phyloP scores from a whole-genome alignment of 2,888 invertebrate species.

The Drosophila anomelani region DNA sequence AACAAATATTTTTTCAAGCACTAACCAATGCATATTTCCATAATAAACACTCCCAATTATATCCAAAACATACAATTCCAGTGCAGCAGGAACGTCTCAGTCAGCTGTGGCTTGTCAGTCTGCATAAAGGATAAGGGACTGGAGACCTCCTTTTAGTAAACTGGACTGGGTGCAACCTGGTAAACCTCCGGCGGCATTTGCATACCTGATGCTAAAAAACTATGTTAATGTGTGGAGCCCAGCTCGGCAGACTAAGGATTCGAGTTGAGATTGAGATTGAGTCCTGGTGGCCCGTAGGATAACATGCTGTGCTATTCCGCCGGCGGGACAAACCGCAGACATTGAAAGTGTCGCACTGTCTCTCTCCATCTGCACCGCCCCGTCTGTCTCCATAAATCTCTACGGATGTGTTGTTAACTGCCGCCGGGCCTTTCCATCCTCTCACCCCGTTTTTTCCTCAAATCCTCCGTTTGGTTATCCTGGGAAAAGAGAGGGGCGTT shows the following conservation, averaged over 20 bases:
- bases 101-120: conserved; percentile 54
- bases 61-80: background rate
- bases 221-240: conserved; percentile 72
- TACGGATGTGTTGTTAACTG: conserved; percentile 77
- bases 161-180: conserved; percentile 51
- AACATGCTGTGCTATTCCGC: conserved; percentile 42
- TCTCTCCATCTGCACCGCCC: conserved; percentile 4
- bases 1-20: background rate
- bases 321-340: conserved; percentile 67
- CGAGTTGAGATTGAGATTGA: conserved; percentile 43
- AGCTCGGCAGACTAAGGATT: conserved; percentile 13
- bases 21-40: no score
- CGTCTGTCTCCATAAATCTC: conserved; percentile 65
- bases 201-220: conserved; percentile 61
- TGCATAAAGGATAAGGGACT: conserved; percentile 17
- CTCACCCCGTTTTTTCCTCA: conserved; percentile 19
- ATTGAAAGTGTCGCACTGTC: conserved; percentile 57
- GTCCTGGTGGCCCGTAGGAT: conserved; percentile 23
- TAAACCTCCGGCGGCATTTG: conserved; percentile 71
- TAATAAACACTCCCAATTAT: background rate
- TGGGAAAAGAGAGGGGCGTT: conserved; percentile 21
- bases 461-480: conserved; percentile 8
- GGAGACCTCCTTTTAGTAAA: background rate
- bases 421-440: conserved; percentile 51
- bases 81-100: conserved; percentile 12